Evolutionary conservation across 1,140 invertebrate species (phyloP), one percentile per base, ranked within the genome.

Genomic region (Papilio xuthus): DNA sequence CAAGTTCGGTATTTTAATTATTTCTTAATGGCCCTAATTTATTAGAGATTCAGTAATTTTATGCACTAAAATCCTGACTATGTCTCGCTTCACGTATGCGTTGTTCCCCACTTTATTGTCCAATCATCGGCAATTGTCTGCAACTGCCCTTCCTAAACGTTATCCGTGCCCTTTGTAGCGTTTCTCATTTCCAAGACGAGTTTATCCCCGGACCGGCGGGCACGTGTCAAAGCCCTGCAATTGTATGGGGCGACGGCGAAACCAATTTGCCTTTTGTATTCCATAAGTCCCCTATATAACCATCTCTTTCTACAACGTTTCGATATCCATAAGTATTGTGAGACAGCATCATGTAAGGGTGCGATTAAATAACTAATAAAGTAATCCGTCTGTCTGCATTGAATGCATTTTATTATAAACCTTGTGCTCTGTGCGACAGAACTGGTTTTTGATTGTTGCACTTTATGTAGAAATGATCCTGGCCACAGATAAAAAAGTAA

Each of bases 161-260:
- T 72, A 26, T 47, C 37, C 32, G 20, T 15, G 70, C 70, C 70
- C 70, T 72, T 72, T 72, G 70, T 72, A 72, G 20, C 70, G 10
- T 41, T 70, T 70, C 77, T 78, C 73, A 81, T 80, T 74, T 72
- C n/a, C 28, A 41, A 42, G 37, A 72, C 77, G 41, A 67, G 78
- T 80, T 88, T 82, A 85, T 86, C 86, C 89, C 83, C 82, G 81
- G 84, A 86, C 81, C 80, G 83, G 84, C 37, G 37, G 28, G 82
- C 89, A 90, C 89, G 89, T 87, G 89, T 88, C 88, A 84, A 86
- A 85, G 81, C 82, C 80, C 81, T 84, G 86, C 84, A 83, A 86
- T 85, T 85, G 74, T 78, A 78, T 83, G 85, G 89, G 88, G 85
- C 84, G 84, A 80, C 80, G 53, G 78, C 81, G 82, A 79, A 83